Conservation (phyloP, 2,113 vertebrate genomes). For the Vicugna pacos region DNA sequence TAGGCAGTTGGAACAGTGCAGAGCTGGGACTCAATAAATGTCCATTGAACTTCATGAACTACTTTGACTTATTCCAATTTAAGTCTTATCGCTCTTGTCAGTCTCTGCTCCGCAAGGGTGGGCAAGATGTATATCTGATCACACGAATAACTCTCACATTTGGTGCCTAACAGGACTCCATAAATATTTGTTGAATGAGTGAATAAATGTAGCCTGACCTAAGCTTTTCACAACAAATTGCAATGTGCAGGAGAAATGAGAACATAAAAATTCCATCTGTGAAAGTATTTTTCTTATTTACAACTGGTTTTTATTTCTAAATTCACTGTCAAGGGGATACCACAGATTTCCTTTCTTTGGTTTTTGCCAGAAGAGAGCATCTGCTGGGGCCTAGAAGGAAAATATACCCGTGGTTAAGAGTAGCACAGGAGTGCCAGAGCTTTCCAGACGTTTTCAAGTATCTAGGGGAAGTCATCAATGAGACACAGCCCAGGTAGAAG, state of each 20-base stretch:
- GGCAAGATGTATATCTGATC: neutral
- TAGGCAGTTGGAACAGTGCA: neutral
- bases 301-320: conserved; percentile 62
- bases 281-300: conserved; percentile 76
- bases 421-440: conserved; percentile 44
- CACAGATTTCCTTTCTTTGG: conserved; percentile 71
- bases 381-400: conserved; percentile 60
- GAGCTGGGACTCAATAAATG: neutral
- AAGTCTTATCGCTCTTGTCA: neutral
- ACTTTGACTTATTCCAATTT: conserved; percentile 44
- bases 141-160: neutral
- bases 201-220: conserved; percentile 9
- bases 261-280: conserved; percentile 66
- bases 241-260: conserved; percentile 55
- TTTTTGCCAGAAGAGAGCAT: conserved; percentile 78
- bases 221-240: neutral
- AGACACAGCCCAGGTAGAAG: neutral
- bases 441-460: conserved; percentile 69
- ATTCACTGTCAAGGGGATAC: conserved; percentile 71
- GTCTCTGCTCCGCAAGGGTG: neutral
- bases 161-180: neutral
- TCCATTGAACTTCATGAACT: conserved; percentile 28
- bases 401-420: conserved; percentile 59
- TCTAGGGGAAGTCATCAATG: conserved; percentile 20
- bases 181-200: conserved; percentile 63